A percentile compares a stretch with the other conserved stretches of the same genome.
Evolutionary conservation across 2,797 vertebrate species (phyloP).

Genomic region (Poecilia gillii): DNA sequence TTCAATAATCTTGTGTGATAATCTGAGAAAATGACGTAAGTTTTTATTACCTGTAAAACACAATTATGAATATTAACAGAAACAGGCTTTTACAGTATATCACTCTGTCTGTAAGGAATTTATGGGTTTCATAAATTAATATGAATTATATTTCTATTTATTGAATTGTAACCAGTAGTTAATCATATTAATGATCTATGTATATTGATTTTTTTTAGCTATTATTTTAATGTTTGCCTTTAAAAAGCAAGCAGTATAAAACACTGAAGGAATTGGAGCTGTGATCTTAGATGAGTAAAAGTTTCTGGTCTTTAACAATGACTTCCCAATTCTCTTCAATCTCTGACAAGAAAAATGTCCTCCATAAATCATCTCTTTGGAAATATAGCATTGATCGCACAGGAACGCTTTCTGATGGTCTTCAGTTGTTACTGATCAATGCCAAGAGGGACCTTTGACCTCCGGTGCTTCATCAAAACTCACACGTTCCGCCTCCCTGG

Average conservation of each 20-base stretch:
- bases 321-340: conserved; percentile 8
- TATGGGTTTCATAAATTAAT: background rate
- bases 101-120: background rate
- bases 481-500: conserved; percentile 5
- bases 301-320: background rate
- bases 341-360: conserved; percentile 44
- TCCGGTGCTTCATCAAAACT: conserved; percentile 57
- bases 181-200: background rate
- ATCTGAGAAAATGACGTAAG: background rate
- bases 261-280: background rate
- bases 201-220: background rate
- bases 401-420: conserved; percentile 40
- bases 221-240: background rate
- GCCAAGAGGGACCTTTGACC: conserved; percentile 59
- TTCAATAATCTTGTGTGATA: background rate
- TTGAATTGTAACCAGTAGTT: background rate
- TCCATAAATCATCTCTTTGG: conserved; percentile 35
- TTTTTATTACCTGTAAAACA: background rate
- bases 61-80: background rate
- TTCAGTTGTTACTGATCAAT: conserved; percentile 59
- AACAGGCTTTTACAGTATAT: background rate
- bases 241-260: background rate
- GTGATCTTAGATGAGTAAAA: background rate
- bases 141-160: background rate
- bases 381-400: conserved; percentile 43